phyloP scores from a whole-genome alignment of 2,888 invertebrate genomes.

The Idaea biselata region DNA sequence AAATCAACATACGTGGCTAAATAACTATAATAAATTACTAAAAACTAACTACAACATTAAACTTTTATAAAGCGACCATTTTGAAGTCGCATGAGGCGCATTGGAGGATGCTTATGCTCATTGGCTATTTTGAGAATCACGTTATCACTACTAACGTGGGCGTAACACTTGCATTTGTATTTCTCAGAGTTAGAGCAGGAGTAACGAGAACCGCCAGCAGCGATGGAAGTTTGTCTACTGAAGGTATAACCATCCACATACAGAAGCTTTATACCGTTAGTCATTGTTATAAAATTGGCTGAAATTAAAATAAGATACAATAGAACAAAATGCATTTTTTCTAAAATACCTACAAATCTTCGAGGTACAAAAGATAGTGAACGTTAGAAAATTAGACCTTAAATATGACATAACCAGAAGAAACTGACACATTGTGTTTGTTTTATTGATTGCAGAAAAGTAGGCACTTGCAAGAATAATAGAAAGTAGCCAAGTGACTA shows the following conservation, averaged over 20 bases:
- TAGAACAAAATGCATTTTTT: no score
- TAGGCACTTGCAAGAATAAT: no score
- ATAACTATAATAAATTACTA: no score
- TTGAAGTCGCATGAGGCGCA: conserved; percentile 19
- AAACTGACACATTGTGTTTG: no score
- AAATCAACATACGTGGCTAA: no score
- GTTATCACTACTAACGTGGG: conserved; percentile 26
- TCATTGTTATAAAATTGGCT: neutral
- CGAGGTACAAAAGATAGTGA: no score
- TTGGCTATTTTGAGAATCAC: conserved; percentile 19
- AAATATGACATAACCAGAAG: no score
- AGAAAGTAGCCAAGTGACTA: no score
- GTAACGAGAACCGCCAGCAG: neutral
- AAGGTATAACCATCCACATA: neutral
- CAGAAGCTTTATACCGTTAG: neutral
- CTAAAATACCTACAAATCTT: no score
- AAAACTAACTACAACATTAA: no score
- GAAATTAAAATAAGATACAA: neutral
- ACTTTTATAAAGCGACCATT: conserved; percentile 22
- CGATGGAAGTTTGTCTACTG: neutral
- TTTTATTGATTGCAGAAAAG: no score
- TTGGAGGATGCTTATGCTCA: conserved; percentile 36
- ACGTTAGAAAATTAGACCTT: no score
- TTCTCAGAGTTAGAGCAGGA: neutral
- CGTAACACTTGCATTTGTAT: conserved; percentile 36